These are phyloP conservation scores for Malurus splendens DNA, from an alignment of 2,797 vertebrate species.

Conservation along the genomic window DNA sequence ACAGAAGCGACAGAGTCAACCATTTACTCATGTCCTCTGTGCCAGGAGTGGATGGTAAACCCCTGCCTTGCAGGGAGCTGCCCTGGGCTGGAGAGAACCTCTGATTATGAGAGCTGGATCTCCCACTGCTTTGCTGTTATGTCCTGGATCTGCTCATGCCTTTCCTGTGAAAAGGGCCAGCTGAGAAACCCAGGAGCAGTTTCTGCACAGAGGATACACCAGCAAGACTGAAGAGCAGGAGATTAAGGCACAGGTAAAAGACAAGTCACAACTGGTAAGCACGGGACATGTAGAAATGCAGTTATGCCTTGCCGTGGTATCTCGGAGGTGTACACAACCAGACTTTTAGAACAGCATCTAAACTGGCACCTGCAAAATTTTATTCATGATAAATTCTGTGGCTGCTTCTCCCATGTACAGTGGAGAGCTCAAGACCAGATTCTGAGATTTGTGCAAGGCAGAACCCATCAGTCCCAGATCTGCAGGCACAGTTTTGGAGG, in stretches of 20 bases:
- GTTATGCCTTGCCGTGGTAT: background rate
- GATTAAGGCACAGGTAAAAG: background rate
- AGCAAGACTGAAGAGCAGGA: constrained; percentile 3
- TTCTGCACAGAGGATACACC: background rate
- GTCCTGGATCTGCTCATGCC: background rate
- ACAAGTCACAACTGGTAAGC: constrained; percentile 34
- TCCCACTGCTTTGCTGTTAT: background rate
- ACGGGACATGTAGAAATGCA: rapidly evolving
- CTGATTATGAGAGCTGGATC: background rate
- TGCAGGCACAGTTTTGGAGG: background rate
- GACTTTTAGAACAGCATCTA: background rate
- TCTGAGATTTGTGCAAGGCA: background rate
- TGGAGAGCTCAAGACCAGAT: background rate
- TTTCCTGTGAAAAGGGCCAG: background rate
- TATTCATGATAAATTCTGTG: background rate
- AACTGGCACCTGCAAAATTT: background rate
- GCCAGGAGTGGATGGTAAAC: background rate
- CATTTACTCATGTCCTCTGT: constrained; percentile 5
- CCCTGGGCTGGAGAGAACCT: background rate
- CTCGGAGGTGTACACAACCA: rapidly evolving
- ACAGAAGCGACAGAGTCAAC: constrained; percentile 41
- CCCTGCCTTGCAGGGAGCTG: background rate
- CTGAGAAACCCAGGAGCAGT: background rate
- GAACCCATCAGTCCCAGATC: background rate
- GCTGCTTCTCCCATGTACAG: rapidly evolving